Evolutionary conservation across 64 coral and sea anemone species (phyloP).

Genomic region (Stylophora pistillata): DNA sequence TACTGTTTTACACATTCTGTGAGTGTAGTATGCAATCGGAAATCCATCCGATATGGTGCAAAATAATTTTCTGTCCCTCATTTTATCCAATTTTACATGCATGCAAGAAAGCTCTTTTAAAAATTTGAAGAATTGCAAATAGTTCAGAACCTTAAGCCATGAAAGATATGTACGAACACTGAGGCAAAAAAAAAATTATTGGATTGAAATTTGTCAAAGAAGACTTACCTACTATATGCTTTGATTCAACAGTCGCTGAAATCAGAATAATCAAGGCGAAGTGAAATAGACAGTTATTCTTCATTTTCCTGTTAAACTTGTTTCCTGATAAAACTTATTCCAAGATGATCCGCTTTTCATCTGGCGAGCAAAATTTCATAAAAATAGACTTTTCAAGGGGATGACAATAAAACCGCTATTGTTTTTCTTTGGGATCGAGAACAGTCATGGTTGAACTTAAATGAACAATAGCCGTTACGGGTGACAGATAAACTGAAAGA

Average conservation of each 20-base stretch:
- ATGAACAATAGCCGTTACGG: not conserved
- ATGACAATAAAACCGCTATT: not conserved
- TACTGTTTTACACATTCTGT: too few relatives aligned
- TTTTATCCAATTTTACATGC: too few relatives aligned
- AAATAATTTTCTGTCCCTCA: too few relatives aligned
- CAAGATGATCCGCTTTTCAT: not conserved
- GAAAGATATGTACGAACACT: not conserved
- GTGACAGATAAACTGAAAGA: slow-evolving; percentile 13
- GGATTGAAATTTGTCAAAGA: not conserved
- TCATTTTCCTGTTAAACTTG: not conserved
- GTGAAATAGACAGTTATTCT: not conserved
- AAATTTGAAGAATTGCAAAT: too few relatives aligned
- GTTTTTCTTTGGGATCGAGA: slow-evolving; percentile 1
- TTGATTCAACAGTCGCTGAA: not conserved
- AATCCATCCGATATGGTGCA: too few relatives aligned
- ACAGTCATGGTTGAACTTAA: not conserved
- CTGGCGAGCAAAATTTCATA: not conserved
- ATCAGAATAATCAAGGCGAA: not conserved
- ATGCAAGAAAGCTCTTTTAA: too few relatives aligned
- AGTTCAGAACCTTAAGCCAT: too few relatives aligned
- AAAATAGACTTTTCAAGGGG: not conserved
- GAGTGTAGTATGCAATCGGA: too few relatives aligned
- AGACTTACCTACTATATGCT: slow-evolving; percentile 13
- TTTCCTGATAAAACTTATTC: not conserved
- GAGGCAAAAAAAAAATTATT: not conserved